Percentiles rank a stretch among this genome's conserved stretches.
phyloP scores from a whole-genome alignment of 1,140 invertebrate species.

The Trichonephila inaurata region DNA sequence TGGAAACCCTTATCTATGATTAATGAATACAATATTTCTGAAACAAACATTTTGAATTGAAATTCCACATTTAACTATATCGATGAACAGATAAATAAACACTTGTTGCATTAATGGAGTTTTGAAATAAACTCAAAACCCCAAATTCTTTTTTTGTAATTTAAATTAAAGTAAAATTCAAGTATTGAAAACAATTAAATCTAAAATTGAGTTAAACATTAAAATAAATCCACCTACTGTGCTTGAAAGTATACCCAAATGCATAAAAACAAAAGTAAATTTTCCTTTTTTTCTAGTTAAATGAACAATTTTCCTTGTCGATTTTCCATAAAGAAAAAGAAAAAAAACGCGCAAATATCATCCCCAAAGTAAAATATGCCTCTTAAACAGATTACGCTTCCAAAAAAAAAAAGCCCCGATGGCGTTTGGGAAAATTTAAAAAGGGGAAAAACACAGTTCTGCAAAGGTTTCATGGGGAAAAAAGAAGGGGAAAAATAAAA shows the following conservation, averaged over 20 bases:
- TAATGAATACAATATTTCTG: too few relatives aligned
- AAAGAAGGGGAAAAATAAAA: background rate
- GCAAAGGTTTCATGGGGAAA: background rate
- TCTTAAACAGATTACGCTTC: slow-evolving; percentile 36
- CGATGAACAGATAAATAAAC: too few relatives aligned
- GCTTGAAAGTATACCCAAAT: background rate
- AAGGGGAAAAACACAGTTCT: slow-evolving; percentile 23
- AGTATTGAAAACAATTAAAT: background rate
- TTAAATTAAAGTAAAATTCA: background rate
- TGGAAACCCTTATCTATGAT: too few relatives aligned
- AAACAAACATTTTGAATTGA: too few relatives aligned
- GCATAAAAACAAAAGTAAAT: too few relatives aligned
- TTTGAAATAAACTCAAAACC: background rate
- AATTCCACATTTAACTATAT: too few relatives aligned
- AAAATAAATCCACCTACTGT: background rate
- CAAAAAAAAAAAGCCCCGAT: background rate
- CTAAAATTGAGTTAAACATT: background rate
- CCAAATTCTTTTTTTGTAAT: background rate
- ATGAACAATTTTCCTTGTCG: slow-evolving; percentile 13
- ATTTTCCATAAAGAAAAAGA: background rate
- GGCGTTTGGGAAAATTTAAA: slow-evolving; percentile 34
- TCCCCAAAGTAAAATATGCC: slow-evolving; percentile 10
- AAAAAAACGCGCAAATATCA: background rate
- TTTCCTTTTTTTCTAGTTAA: background rate
- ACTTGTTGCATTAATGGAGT: too few relatives aligned